phyloP scores from a whole-genome alignment of 92 coral and sea anemone genomes.

The Plumapathes pennacea region DNA sequence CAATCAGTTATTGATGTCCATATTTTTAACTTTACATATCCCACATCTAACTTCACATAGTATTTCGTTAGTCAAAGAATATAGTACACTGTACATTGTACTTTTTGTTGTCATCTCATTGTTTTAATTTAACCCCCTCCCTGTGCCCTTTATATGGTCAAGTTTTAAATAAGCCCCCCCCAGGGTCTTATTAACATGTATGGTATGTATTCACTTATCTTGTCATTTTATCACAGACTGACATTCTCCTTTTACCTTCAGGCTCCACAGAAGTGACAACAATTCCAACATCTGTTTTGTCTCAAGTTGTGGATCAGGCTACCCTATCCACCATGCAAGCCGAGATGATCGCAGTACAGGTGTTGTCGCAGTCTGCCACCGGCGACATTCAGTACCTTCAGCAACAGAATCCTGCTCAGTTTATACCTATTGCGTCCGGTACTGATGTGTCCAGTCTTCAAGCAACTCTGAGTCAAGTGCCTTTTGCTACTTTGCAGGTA shows the following conservation, averaged over 20 bases:
- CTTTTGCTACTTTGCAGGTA: slow-evolving; percentile 80
- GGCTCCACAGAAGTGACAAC: slow-evolving; percentile 69
- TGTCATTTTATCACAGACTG: background rate
- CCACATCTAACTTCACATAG: no score
- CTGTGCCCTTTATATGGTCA: no score
- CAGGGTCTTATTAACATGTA: background rate
- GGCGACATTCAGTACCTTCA: slow-evolving; percentile 97
- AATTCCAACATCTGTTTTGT: slow-evolving; percentile 75
- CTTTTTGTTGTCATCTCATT: background rate
- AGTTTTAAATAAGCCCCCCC: no score
- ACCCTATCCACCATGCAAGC: slow-evolving; percentile 97
- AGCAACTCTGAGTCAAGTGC: slow-evolving; percentile 91
- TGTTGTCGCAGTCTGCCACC: slow-evolving; percentile 96
- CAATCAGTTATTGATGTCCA: background rate
- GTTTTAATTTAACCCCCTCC: background rate
- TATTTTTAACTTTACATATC: no score
- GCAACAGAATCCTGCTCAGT: slow-evolving; percentile 82
- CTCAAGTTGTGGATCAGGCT: slow-evolving; percentile 94
- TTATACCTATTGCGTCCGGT: slow-evolving; percentile 80
- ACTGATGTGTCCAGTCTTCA: slow-evolving; percentile 76
- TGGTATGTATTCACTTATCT: background rate
- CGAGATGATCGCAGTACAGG: slow-evolving; percentile 99
- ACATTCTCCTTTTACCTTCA: slow-evolving; percentile 5
- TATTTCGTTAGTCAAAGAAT: no score
- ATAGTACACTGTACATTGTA: no score